A percentile compares a stretch with the other conserved stretches of the same genome.
These are phyloP conservation scores for Pseudomyrmex concolor DNA, from an alignment of 1,140 invertebrate species.

Conservation along the genomic window DNA sequence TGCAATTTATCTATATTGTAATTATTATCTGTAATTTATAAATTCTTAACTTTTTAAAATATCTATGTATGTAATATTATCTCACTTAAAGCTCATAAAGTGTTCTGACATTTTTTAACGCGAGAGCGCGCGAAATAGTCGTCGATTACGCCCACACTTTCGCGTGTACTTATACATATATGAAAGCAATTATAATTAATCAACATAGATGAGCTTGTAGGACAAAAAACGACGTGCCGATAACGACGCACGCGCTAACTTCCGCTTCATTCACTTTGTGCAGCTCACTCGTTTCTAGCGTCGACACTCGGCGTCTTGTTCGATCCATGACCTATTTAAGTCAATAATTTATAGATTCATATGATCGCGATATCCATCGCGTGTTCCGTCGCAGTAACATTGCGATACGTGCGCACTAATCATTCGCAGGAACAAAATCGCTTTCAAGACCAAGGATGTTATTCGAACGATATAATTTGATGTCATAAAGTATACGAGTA, in stretches of 20 bases:
- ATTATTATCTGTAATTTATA: not conserved
- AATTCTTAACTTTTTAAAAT: slow-evolving; percentile 9
- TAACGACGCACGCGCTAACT: slow-evolving; percentile 34
- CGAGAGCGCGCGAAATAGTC: not conserved
- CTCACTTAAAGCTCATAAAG: not conserved
- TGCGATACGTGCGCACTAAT: slow-evolving; percentile 30
- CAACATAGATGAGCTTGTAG: slow-evolving; percentile 28
- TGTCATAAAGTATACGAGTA: not conserved
- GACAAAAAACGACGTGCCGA: slow-evolving; percentile 43
- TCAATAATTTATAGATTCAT: slow-evolving; percentile 59
- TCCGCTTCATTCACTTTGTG: slow-evolving; percentile 37
- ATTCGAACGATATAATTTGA: slow-evolving; percentile 11
- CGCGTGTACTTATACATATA: not conserved
- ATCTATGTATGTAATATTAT: not conserved
- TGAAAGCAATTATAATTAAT: slow-evolving; percentile 48
- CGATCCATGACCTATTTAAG: slow-evolving; percentile 54
- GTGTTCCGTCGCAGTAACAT: slow-evolving; percentile 29
- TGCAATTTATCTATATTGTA: not conserved
- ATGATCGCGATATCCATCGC: slow-evolving; percentile 49
- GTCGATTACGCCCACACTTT: not conserved
- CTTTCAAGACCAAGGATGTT: not conserved
- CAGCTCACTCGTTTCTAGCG: slow-evolving; percentile 18
- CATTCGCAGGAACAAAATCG: slow-evolving; percentile 32
- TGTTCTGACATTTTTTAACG: not conserved
- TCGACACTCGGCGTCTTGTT: slow-evolving; percentile 57